These are phyloP conservation scores for Diabrotica virgifera DNA, from an alignment of 1,140 invertebrate genomes.

Conservation along the genomic window DNA sequence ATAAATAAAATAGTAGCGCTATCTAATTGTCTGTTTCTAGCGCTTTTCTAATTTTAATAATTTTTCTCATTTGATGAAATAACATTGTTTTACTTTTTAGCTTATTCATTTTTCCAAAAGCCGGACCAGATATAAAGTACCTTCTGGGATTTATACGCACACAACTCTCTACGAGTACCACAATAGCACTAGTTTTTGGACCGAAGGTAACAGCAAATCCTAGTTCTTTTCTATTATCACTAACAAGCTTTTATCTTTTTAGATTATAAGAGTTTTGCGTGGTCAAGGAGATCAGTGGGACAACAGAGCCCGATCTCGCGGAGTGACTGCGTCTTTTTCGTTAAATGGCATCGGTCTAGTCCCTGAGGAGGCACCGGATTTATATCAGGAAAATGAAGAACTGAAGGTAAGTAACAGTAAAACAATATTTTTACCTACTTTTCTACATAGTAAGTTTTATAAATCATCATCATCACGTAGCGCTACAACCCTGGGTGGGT, in stretches of 20 bases:
- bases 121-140: conserved; percentile 87
- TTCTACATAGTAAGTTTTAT: too few relatives aligned
- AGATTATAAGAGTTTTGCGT: conserved; percentile 74
- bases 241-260: conserved; percentile 14
- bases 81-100: conserved; percentile 52
- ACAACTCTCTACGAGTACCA: conserved; percentile 82
- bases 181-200: conserved; percentile 79
- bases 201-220: conserved; percentile 65
- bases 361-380: conserved; percentile 75
- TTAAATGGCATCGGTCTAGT: conserved; percentile 79
- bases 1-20: too few relatives aligned
- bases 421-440: too few relatives aligned
- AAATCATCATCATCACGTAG: too few relatives aligned
- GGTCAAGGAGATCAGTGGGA: conserved; percentile 87
- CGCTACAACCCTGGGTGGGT: too few relatives aligned
- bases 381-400: conserved; percentile 87
- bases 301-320: conserved; percentile 70
- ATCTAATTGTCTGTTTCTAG: too few relatives aligned
- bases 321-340: conserved; percentile 80
- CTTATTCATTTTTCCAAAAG: conserved; percentile 77
- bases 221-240: neutral
- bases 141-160: conserved; percentile 82
- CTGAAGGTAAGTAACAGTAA: conserved; percentile 62
- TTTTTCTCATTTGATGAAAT: neutral
- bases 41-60: neutral